phyloP scores from a whole-genome alignment of 2,797 vertebrate species.

The Gobio occitaniae region DNA sequence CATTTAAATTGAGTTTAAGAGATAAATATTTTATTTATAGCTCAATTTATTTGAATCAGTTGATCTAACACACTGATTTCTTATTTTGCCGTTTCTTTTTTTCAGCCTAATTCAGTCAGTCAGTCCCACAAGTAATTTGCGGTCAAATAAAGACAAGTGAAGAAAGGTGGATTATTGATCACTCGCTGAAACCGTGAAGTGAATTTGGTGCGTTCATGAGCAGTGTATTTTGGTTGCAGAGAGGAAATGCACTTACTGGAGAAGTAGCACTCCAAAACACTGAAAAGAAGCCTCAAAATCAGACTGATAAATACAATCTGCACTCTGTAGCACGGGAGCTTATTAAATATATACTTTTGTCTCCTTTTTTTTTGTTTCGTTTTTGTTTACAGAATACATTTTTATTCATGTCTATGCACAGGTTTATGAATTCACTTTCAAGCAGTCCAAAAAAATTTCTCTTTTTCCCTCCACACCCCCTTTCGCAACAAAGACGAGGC shows the following conservation, averaged over 20 bases:
- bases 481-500: slow-evolving; percentile 48
- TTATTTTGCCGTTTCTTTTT: not conserved
- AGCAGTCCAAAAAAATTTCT: slow-evolving; percentile 32
- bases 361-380: slow-evolving; percentile 12
- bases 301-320: slow-evolving; percentile 39
- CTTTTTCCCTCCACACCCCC: slow-evolving; percentile 5
- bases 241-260: slow-evolving; percentile 5
- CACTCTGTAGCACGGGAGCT: slow-evolving; percentile 42
- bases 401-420: slow-evolving; percentile 35
- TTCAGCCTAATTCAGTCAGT: not conserved
- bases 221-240: slow-evolving; percentile 20
- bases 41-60: not conserved
- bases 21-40: not conserved
- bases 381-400: slow-evolving; percentile 38
- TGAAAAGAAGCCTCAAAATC: slow-evolving; percentile 28
- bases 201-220: slow-evolving; percentile 9
- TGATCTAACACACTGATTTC: not conserved
- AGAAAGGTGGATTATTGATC: not conserved
- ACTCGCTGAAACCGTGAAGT: not conserved
- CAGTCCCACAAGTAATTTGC: not conserved
- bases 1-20: not conserved
- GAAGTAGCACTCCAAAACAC: slow-evolving; percentile 19
- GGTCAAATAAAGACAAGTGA: not conserved
- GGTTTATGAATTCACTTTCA: slow-evolving; percentile 44
- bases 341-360: slow-evolving; percentile 42